These are phyloP conservation scores for Drosophila leontia DNA, from an alignment of 1,140 invertebrate species.

Conservation along the genomic window DNA sequence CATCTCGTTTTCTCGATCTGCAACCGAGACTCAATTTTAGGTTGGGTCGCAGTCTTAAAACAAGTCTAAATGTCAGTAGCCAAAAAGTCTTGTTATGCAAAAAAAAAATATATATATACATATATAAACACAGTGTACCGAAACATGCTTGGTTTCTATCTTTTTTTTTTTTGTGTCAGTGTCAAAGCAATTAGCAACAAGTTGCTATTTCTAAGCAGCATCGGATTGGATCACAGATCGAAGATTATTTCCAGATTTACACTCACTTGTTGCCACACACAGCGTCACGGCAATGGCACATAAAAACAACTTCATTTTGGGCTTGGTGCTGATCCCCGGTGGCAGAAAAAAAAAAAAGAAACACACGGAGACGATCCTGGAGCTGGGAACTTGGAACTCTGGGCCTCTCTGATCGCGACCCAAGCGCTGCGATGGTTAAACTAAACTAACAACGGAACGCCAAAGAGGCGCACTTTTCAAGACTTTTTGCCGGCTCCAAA, in stretches of 20 bases:
- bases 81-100: slow-evolving; percentile 11
- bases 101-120: background rate
- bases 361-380: slow-evolving; percentile 14
- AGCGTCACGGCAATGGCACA: slow-evolving; percentile 76
- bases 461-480: slow-evolving; percentile 84
- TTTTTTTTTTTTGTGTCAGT: slow-evolving; percentile 55
- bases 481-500: slow-evolving; percentile 76
- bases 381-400: slow-evolving; percentile 12
- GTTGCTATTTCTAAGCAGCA: slow-evolving; percentile 32
- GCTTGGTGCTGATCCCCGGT: slow-evolving; percentile 1
- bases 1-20: slow-evolving; percentile 25
- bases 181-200: slow-evolving; percentile 72
- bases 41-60: slow-evolving; percentile 12
- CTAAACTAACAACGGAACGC: slow-evolving; percentile 79
- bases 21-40: slow-evolving; percentile 8
- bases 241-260: slow-evolving; percentile 34
- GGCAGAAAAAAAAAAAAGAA: slow-evolving; percentile 14
- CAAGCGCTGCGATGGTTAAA: slow-evolving; percentile 77
- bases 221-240: slow-evolving; percentile 24
- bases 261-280: slow-evolving; percentile 82
- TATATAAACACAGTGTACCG: background rate
- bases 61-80: slow-evolving; percentile 39
- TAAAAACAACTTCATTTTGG: slow-evolving; percentile 82
- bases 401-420: slow-evolving; percentile 65
- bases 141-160: slow-evolving; percentile 1